Percentiles rank a stretch among this genome's conserved stretches.
phyloP scores from a whole-genome alignment of 2,113 vertebrate genomes.

The Salvator merianae region DNA sequence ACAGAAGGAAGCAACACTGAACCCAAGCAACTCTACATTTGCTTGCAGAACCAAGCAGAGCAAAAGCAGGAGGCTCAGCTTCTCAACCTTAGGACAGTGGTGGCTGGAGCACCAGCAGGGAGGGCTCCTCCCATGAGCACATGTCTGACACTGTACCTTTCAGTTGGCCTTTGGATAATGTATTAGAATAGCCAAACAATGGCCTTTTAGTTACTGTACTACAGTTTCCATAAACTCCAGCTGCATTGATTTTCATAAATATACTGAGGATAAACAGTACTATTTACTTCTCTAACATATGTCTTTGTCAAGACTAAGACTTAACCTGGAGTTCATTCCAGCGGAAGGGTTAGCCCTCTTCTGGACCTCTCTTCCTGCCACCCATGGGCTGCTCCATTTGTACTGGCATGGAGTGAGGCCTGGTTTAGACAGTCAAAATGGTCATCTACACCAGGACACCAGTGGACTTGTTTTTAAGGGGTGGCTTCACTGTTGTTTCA shows the following conservation, averaged over 20 bases:
- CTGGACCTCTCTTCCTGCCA: too few relatives aligned
- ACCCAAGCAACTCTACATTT: too few relatives aligned
- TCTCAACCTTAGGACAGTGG: neutral
- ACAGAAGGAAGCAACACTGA: neutral
- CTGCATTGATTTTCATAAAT: neutral
- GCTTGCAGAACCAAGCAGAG: neutral
- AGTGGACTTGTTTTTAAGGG: too few relatives aligned
- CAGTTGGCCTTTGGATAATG: neutral
- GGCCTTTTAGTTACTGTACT: too few relatives aligned
- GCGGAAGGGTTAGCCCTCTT: too few relatives aligned
- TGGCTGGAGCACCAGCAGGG: neutral
- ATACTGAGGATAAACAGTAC: neutral
- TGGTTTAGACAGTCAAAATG: too few relatives aligned
- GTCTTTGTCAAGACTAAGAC: neutral
- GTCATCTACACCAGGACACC: too few relatives aligned
- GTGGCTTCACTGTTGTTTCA: too few relatives aligned
- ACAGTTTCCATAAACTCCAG: neutral
- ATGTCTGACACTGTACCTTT: too few relatives aligned
- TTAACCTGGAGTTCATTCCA: too few relatives aligned
- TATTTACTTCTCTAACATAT: neutral
- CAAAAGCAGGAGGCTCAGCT: neutral
- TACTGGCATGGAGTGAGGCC: too few relatives aligned
- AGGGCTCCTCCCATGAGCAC: neutral
- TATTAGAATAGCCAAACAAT: neutral
- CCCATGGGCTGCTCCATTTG: too few relatives aligned